Conservation (phyloP, 2,888 invertebrate species). For the Lasioglossum marginatum region DNA sequence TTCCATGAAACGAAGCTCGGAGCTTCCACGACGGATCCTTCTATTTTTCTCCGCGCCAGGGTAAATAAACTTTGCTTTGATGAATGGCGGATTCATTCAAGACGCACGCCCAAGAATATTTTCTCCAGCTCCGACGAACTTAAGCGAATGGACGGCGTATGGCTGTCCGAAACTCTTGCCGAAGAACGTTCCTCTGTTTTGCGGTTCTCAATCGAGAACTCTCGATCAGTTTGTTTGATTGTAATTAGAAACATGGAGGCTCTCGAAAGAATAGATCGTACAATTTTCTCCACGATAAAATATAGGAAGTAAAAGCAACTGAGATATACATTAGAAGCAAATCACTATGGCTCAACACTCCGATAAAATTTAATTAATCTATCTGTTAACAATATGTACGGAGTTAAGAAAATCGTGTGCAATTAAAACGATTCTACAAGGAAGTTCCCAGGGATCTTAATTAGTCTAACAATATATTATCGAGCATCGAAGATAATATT, state of each 20-base stretch:
- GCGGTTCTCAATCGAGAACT: not conserved
- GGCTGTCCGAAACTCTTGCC: not conserved
- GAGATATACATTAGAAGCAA: too few relatives aligned
- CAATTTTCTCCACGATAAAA: too few relatives aligned
- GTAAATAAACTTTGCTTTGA: conserved; percentile 1
- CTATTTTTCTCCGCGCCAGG: not conserved
- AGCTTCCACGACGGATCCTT: not conserved
- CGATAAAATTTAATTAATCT: too few relatives aligned
- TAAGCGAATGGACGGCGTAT: not conserved
- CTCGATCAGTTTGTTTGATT: not conserved
- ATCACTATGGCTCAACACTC: too few relatives aligned
- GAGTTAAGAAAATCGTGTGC: too few relatives aligned
- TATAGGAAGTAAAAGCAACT: too few relatives aligned
- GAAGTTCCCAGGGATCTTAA: too few relatives aligned
- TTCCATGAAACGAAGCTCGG: conserved; percentile 20
- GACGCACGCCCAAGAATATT: not conserved
- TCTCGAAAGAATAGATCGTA: too few relatives aligned
- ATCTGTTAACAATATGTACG: too few relatives aligned
- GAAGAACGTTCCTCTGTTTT: not conserved
- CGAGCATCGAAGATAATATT: too few relatives aligned
- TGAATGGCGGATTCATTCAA: not conserved
- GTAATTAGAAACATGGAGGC: not conserved
- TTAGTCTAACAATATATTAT: too few relatives aligned
- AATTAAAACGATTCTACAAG: too few relatives aligned
- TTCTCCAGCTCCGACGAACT: not conserved